A percentile compares a stretch with the other conserved stretches of the same genome.
Conservation (phyloP, 2,113 vertebrate genomes). For the Rhinolophus ferrumequinum region DNA sequence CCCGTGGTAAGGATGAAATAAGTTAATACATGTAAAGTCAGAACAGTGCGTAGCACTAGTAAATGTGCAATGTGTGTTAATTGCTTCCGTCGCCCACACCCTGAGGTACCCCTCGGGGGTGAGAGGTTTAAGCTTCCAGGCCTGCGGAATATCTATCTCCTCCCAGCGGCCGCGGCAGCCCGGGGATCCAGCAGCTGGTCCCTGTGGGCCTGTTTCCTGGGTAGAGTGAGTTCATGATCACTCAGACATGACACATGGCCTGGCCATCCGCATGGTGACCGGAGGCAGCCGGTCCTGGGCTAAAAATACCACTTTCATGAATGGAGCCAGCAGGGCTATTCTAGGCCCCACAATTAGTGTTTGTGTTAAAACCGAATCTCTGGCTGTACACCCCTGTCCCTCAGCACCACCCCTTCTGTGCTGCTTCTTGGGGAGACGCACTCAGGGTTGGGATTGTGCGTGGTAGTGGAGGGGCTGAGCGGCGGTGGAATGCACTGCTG, state of each 20-base stretch:
- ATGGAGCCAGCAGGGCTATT: conserved; percentile 55
- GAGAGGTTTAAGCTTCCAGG: neutral
- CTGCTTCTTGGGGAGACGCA: neutral
- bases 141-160: neutral
- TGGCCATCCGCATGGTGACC: conserved; percentile 29
- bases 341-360: conserved; percentile 34
- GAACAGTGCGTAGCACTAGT: too few relatives aligned
- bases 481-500: rapidly evolving
- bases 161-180: neutral
- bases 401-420: neutral
- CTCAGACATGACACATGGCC: conserved; percentile 74
- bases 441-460: neutral
- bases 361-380: neutral
- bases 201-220: conserved; percentile 44
- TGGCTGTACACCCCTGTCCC: neutral
- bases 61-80: rapidly evolving
- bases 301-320: conserved; percentile 75
- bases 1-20: neutral
- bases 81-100: rapidly evolving
- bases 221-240: conserved; percentile 52
- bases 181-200: neutral
- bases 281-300: neutral
- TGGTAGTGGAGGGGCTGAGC: rapidly evolving
- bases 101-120: rapidly evolving
- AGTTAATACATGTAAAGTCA: neutral